Evolutionary conservation across 2,797 vertebrate genomes (phyloP).

Genomic region (Allobates femoralis): DNA sequence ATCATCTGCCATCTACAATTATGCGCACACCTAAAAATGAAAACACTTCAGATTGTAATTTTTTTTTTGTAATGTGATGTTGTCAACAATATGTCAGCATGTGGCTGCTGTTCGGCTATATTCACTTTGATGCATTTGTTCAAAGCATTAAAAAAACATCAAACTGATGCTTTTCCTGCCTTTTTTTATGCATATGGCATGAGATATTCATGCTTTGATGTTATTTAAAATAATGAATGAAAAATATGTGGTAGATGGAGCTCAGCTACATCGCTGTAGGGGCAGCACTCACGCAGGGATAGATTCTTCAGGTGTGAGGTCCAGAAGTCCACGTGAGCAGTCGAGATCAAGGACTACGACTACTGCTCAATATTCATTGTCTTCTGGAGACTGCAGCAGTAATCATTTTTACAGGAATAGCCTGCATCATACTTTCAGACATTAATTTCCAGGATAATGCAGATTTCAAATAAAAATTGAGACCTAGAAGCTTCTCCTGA

Average conservation of each 20-base stretch:
- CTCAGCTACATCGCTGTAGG: background rate
- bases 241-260: background rate
- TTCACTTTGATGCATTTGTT: slow-evolving; percentile 28
- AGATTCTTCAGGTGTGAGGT: background rate
- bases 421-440: too few species aligned
- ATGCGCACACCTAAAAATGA: background rate
- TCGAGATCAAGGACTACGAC: too few species aligned
- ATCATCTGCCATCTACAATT: slow-evolving; percentile 4
- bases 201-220: background rate
- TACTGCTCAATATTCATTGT: background rate
- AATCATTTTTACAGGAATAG: background rate
- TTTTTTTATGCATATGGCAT: background rate
- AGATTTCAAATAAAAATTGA: too few species aligned
- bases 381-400: background rate
- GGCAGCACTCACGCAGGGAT: background rate
- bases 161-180: background rate
- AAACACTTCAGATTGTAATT: background rate
- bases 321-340: too few species aligned
- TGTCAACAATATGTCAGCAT: slow-evolving; percentile 12
- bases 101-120: background rate
- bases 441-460: too few species aligned
- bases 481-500: too few species aligned
- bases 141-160: slow-evolving; percentile 17
- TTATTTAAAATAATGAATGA: background rate
- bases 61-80: background rate